A percentile compares a stretch with the other conserved stretches of the same genome.
These are phyloP conservation scores for Atopsyche davidsoni DNA, from an alignment of 1,140 invertebrate genomes.

Conservation along the genomic window DNA sequence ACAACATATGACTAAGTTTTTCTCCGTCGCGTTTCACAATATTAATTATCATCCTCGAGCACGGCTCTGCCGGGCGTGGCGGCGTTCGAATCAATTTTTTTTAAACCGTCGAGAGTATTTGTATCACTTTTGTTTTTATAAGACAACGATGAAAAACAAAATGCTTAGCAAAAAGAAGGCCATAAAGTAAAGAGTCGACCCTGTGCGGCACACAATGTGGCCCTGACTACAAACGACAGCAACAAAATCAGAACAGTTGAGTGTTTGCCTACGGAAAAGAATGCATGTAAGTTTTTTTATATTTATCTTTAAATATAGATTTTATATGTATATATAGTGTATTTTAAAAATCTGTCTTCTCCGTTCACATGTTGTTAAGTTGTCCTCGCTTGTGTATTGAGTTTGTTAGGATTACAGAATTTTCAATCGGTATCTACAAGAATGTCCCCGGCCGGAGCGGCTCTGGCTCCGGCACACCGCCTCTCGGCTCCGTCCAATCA, in stretches of 20 bases:
- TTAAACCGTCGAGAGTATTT: conserved; percentile 2
- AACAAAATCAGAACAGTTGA: conserved; percentile 15
- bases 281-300: conserved; percentile 21
- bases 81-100: conserved; percentile 1
- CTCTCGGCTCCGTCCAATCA: conserved; percentile 15
- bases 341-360: conserved; percentile 19
- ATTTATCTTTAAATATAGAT: conserved; percentile 25
- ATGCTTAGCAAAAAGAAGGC: not conserved
- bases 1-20: conserved; percentile 14
- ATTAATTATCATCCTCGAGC: conserved; percentile 1
- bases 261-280: conserved; percentile 23
- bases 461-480: conserved; percentile 5
- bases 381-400: conserved; percentile 6
- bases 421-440: conserved; percentile 29
- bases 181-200: not conserved
- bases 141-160: conserved; percentile 8
- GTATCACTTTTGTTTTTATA: conserved; percentile 7
- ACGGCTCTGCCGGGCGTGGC: not conserved
- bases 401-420: conserved; percentile 19
- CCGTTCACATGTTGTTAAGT: conserved; percentile 18
- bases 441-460: conserved; percentile 17
- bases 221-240: not conserved
- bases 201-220: not conserved
- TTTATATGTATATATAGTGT: conserved; percentile 25
- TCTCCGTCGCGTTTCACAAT: not conserved